Conservation (phyloP, 2,888 invertebrate species). For the Apamea anceps region DNA sequence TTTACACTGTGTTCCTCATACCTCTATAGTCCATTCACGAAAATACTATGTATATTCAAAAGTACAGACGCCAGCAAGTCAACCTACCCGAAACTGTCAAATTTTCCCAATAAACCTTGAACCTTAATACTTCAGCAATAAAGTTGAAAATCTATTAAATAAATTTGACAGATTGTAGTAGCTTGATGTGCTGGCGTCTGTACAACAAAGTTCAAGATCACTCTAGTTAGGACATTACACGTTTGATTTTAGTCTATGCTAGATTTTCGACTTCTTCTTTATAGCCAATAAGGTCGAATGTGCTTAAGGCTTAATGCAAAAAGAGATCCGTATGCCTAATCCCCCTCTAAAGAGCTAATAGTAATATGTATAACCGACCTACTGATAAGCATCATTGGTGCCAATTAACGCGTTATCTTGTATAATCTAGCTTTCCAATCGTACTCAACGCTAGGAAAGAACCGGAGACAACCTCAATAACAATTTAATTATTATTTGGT, state of each 20-base stretch:
- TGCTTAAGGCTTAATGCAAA: not conserved
- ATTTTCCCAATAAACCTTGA: too few relatives aligned
- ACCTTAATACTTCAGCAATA: too few relatives aligned
- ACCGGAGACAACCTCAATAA: constrained; percentile 1
- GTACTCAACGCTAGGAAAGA: not conserved
- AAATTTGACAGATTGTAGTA: too few relatives aligned
- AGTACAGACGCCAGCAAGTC: too few relatives aligned
- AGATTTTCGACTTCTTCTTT: not conserved
- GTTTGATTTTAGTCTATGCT: not conserved
- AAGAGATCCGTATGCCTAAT: not conserved
- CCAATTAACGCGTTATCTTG: not conserved
- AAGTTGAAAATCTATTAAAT: too few relatives aligned
- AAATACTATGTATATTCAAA: too few relatives aligned
- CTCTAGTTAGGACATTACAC: not conserved
- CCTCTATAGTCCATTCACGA: not conserved
- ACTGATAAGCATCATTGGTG: not conserved
- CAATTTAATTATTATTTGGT: not conserved
- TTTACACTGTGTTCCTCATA: not conserved
- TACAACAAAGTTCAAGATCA: not conserved
- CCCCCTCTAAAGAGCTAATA: not conserved
- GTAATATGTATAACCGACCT: not conserved
- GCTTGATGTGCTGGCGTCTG: too few relatives aligned
- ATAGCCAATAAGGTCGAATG: not conserved
- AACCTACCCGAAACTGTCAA: too few relatives aligned
- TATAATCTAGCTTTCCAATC: too few relatives aligned